Conservation (phyloP, 2,113 vertebrate species). For the Corynorhinus townsendii region DNA sequence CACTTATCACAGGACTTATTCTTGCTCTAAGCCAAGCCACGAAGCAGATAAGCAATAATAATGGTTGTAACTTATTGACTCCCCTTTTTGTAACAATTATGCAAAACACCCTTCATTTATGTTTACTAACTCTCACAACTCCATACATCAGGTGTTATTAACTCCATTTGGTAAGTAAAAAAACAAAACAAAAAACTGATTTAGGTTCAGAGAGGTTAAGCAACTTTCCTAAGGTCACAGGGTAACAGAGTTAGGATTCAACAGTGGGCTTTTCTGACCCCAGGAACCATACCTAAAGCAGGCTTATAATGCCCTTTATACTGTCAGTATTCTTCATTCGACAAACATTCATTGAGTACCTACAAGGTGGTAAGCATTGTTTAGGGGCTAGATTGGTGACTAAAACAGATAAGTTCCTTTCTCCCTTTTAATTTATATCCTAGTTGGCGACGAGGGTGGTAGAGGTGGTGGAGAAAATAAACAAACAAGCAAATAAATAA, state of each 20-base stretch:
- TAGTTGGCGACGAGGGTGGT: not conserved
- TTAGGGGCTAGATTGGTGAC: not conserved
- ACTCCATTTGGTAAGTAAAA: not conserved
- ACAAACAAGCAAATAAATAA: not conserved
- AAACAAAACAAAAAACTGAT: not conserved
- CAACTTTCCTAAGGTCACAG: not conserved
- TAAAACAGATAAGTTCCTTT: not conserved
- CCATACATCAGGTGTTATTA: not conserved
- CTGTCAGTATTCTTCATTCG: not conserved
- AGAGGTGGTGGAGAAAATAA: not conserved
- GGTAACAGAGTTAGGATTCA: not conserved
- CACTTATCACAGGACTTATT: not conserved
- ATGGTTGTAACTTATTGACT: not conserved
- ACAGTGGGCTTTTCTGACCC: not conserved
- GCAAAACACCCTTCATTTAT: not conserved
- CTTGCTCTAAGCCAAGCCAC: not conserved
- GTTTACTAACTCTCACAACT: not conserved
- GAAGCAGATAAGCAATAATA: not conserved
- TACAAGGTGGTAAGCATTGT: not conserved
- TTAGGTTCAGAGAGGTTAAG: not conserved
- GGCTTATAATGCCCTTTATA: not conserved
- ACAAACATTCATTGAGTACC: not conserved
- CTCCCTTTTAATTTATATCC: not conserved
- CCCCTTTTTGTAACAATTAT: not conserved
- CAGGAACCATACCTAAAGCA: not conserved